Base-by-base conservation (phyloP, 2,113 vertebrate genomes). In the Verasper variegatus region DNA sequence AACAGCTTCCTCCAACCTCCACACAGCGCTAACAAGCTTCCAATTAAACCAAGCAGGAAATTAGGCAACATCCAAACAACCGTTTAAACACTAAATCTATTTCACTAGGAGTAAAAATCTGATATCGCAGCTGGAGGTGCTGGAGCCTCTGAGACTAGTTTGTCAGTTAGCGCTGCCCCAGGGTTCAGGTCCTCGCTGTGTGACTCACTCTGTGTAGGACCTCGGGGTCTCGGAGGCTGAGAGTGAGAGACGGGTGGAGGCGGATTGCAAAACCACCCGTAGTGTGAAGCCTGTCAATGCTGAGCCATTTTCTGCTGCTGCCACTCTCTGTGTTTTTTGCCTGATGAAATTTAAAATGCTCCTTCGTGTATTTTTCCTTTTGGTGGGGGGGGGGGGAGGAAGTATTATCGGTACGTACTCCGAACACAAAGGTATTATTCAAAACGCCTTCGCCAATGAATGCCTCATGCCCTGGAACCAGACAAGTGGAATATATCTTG, bases 241-340 rank as follows among this genome's bases (percentile, higher is more conserved):
- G 71, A 54, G 61, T 5, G 52, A 66, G 68, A 60, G 37, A 24
- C 37, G 45, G 45, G 64, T 47, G 62, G 71, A 76, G 71, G 68
- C 63, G 60, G 58, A 67, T 21, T 56, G 71, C 1, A 47, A 61
- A 76, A 68, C n/a, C 66, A 63, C 57, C 18, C 31, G 21, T 60
- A 65, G 86, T 84, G 88, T 85, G 75, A 87, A 90, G 68, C 81
- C 80, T 80, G 81, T 89, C 66, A 27, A 86, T 68, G 85, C 82
- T 89, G 86, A 89, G 88, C 81, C 87, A 83, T 80, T 87, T 86
- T 14, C 71, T 83, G 78, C 87, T 88, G 78, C 85, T 91, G 88
- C 73, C 84, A 82, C 83, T 89, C 49, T 81, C 60, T 59, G 31
- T 80, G 72, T 66, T 80, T 63, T 66, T 80, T 84, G 71, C 78